Evolutionary conservation across 1,140 invertebrate genomes (phyloP).

Genomic region (Zaprionus ghesquierei): DNA sequence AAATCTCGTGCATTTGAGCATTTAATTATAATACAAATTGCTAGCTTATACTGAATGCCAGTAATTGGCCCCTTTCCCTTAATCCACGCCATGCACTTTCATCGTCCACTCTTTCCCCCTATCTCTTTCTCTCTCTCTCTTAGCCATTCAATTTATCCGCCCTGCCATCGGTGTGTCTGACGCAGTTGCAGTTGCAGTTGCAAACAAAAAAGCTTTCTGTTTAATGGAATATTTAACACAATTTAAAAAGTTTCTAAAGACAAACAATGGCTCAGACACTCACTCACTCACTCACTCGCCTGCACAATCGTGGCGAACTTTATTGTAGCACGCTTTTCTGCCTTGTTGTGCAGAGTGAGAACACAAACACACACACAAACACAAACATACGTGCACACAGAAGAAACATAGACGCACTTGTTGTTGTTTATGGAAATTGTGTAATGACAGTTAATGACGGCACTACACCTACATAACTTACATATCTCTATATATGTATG

Average conservation of each 20-base stretch:
- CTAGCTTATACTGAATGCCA: slow-evolving; percentile 43
- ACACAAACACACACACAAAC: slow-evolving; percentile 19
- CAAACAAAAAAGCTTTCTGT: slow-evolving; percentile 69
- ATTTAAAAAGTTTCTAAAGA: slow-evolving; percentile 77
- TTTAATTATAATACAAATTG: slow-evolving; percentile 76
- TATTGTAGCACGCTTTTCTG: slow-evolving; percentile 24
- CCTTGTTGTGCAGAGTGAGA: not conserved
- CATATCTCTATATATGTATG: not conserved
- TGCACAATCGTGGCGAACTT: slow-evolving; percentile 54
- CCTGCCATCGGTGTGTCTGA: slow-evolving; percentile 40
- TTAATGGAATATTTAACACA: slow-evolving; percentile 81
- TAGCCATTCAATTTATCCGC: slow-evolving; percentile 57
- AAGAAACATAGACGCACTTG: slow-evolving; percentile 7
- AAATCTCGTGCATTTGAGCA: slow-evolving; percentile 62
- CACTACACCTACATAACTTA: slow-evolving; percentile 56
- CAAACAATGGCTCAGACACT: slow-evolving; percentile 65
- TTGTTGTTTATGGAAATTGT: slow-evolving; percentile 76
- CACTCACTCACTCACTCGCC: slow-evolving; percentile 28
- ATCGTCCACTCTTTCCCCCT: not conserved
- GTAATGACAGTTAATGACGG: slow-evolving; percentile 78
- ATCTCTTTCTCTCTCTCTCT: not conserved
- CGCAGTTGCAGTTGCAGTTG: slow-evolving; percentile 31
- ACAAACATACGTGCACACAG: slow-evolving; percentile 6
- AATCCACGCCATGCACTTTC: not conserved
- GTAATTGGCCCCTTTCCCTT: not conserved